These are phyloP conservation scores for Diarsia mendica DNA, from an alignment of 2,888 invertebrate species.

Conservation along the genomic window DNA sequence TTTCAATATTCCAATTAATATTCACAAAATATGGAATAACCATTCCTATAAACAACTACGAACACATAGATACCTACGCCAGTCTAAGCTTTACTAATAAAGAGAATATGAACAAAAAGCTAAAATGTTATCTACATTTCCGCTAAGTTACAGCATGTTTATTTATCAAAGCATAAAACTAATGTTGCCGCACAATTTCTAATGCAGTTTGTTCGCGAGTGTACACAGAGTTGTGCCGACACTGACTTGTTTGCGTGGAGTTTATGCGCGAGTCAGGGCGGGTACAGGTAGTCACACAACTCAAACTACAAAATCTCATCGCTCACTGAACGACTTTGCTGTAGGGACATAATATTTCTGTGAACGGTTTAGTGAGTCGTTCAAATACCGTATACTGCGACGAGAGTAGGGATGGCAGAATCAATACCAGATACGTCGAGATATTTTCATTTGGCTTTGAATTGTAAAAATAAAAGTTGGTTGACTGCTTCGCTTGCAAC, in stretches of 20 bases:
- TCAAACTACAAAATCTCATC: conserved; percentile 57
- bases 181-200: conserved; percentile 49
- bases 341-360: conserved; percentile 46
- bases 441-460: not conserved
- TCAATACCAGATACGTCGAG: not conserved
- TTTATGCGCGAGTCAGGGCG: conserved; percentile 48
- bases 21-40: not conserved
- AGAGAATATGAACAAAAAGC: not conserved
- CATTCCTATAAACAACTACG: conserved; percentile 1
- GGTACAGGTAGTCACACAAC: conserved; percentile 50
- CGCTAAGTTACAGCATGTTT: conserved; percentile 35
- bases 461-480: not conserved
- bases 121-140: not conserved
- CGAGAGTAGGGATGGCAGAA: conserved; percentile 40
- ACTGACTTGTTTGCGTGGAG: conserved; percentile 48
- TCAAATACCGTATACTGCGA: conserved; percentile 28
- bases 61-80: conserved; percentile 3
- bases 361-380: conserved; percentile 49
- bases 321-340: conserved; percentile 43
- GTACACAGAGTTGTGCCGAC: conserved; percentile 47
- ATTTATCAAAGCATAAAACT: conserved; percentile 47
- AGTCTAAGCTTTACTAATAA: conserved; percentile 19
- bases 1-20: not conserved
- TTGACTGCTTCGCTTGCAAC: too few relatives aligned
- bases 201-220: conserved; percentile 56